phyloP scores from a whole-genome alignment of 2,797 vertebrate genomes.

The Propithecus deckenii region DNA sequence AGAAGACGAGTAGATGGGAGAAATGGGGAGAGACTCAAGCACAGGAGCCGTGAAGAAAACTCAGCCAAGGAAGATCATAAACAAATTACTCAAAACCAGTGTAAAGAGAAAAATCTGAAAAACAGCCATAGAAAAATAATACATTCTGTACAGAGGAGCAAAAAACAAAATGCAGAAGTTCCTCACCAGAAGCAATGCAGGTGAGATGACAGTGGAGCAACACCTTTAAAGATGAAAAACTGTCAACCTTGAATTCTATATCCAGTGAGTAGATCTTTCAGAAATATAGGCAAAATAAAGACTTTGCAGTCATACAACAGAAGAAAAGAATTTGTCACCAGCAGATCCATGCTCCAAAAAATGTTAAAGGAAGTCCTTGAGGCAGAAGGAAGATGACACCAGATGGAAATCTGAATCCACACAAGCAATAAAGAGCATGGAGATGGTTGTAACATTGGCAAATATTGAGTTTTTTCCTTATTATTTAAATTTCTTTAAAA shows the following conservation, averaged over 20 bases:
- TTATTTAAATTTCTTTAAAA: background rate
- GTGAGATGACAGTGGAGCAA: background rate
- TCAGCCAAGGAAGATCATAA: background rate
- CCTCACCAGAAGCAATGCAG: background rate
- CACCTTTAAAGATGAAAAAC: background rate
- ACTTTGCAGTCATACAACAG: background rate
- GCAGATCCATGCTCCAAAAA: background rate
- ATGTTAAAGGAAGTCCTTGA: background rate
- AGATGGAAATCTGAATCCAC: background rate
- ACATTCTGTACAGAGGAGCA: background rate
- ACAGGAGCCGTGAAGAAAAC: background rate
- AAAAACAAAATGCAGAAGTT: background rate
- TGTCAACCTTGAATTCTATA: conserved; percentile 37
- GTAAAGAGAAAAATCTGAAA: background rate
- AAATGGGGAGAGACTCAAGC: background rate
- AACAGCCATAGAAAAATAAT: background rate
- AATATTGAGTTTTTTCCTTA: background rate
- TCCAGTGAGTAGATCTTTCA: background rate
- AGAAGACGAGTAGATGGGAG: background rate
- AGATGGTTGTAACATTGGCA: background rate
- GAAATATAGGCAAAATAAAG: conserved; percentile 6
- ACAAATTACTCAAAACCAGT: background rate
- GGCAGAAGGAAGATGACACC: background rate
- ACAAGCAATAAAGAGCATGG: background rate
- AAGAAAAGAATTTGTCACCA: background rate